These are phyloP conservation scores for Nycticorax nycticorax DNA, from an alignment of 2,113 vertebrate genomes.

Conservation along the genomic window DNA sequence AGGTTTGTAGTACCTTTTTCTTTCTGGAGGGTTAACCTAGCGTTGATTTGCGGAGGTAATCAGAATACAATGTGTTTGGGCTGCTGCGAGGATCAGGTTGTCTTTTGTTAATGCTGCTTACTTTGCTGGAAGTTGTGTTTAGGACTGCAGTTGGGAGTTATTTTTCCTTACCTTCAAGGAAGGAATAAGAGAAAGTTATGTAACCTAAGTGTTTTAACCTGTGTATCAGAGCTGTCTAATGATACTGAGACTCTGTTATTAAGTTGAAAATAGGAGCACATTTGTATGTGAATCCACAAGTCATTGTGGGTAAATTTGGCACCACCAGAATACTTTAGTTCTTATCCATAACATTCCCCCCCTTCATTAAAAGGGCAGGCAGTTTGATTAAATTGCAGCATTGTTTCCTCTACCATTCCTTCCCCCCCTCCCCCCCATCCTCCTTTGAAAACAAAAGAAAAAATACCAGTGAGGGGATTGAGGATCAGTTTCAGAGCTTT, in stretches of 20 bases:
- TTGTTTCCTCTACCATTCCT: not conserved
- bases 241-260: not conserved
- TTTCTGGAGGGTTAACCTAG: not conserved
- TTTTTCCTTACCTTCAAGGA: not conserved
- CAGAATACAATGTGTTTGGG: not conserved
- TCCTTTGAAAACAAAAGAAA: not conserved
- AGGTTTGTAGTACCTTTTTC: not conserved
- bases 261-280: not conserved
- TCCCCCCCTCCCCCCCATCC: too few species aligned
- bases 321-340: not conserved
- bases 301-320: not conserved
- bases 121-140: not conserved
- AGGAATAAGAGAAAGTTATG: not conserved
- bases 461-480: not conserved
- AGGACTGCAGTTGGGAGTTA: not conserved
- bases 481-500: not conserved
- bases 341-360: not conserved
- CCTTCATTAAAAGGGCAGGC: not conserved
- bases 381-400: not conserved
- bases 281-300: not conserved
- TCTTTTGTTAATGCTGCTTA: not conserved
- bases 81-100: not conserved
- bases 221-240: not conserved
- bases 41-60: not conserved
- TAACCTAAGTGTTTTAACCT: not conserved